Evolutionary conservation across 2,797 vertebrate species (phyloP).

Genomic region (Schizothorax lantsangensis): DNA sequence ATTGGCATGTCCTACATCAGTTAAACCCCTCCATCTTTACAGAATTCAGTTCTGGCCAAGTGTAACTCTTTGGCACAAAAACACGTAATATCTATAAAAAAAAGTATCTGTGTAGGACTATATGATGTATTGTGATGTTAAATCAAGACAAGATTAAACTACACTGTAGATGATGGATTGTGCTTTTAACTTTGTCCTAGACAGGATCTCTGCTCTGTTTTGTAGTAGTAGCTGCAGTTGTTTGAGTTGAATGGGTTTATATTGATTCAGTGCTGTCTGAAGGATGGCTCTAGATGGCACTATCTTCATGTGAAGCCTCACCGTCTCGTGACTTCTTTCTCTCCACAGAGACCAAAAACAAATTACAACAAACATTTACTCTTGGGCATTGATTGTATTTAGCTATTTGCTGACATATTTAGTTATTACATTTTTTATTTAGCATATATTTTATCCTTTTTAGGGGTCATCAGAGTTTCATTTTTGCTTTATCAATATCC

Average conservation of each 20-base stretch:
- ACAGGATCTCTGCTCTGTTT: background rate
- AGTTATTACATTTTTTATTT: background rate
- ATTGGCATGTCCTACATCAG: slow-evolving; percentile 46
- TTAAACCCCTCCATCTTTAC: slow-evolving; percentile 15
- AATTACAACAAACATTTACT: background rate
- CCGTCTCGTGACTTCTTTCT: slow-evolving; percentile 10
- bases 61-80: background rate
- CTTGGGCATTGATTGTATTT: background rate
- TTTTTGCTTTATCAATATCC: background rate
- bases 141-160: background rate
- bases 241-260: slow-evolving; percentile 4
- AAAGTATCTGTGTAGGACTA: background rate
- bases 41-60: slow-evolving; percentile 13
- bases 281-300: slow-evolving; percentile 79
- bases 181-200: background rate
- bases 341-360: background rate
- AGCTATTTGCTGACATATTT: background rate
- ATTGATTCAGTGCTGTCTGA: slow-evolving; percentile 50
- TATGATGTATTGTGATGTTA: background rate
- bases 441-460: background rate
- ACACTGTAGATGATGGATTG: background rate
- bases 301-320: slow-evolving; percentile 75
- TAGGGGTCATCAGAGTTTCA: background rate
- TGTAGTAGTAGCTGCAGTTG: background rate
- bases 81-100: background rate